Conservation (phyloP, 2,888 invertebrate genomes). For the Oligia fasciuncula region DNA sequence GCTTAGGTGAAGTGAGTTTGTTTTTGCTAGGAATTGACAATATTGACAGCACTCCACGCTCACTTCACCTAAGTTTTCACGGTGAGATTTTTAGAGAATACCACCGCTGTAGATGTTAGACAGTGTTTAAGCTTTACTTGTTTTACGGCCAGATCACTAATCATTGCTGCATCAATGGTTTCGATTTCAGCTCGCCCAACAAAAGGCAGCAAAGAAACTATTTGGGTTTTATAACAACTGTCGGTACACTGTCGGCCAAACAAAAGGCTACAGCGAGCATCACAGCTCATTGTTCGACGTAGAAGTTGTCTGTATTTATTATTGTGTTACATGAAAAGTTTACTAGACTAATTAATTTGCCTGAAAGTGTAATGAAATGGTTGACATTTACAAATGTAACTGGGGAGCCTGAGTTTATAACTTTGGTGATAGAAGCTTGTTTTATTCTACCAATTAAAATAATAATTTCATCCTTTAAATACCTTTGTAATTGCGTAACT, state of each 20-base stretch:
- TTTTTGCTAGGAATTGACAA: too few species aligned
- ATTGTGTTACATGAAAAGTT: conserved; percentile 44
- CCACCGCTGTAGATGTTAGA: neutral
- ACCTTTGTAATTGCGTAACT: neutral
- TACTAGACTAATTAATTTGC: conserved; percentile 44
- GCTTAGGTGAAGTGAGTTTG: too few species aligned
- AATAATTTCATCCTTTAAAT: neutral
- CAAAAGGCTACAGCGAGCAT: conserved; percentile 35
- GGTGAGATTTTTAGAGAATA: too few species aligned
- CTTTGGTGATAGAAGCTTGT: neutral
- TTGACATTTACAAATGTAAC: conserved; percentile 9
- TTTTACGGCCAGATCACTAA: conserved; percentile 4
- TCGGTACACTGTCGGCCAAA: conserved; percentile 40
- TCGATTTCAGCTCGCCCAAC: neutral
- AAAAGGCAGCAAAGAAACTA: conserved; percentile 36
- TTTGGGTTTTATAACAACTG: conserved; percentile 43
- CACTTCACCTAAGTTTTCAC: too few species aligned
- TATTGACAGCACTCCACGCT: too few species aligned
- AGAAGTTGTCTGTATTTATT: conserved; percentile 33
- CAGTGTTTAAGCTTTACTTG: neutral
- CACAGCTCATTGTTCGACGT: conserved; percentile 39
- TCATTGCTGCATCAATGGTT: conserved; percentile 14
- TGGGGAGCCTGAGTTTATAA: neutral
- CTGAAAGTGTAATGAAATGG: conserved; percentile 34
- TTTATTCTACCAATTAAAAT: neutral